Base-by-base conservation (phyloP, 2,113 vertebrate species). In the Caranx ignobilis region DNA sequence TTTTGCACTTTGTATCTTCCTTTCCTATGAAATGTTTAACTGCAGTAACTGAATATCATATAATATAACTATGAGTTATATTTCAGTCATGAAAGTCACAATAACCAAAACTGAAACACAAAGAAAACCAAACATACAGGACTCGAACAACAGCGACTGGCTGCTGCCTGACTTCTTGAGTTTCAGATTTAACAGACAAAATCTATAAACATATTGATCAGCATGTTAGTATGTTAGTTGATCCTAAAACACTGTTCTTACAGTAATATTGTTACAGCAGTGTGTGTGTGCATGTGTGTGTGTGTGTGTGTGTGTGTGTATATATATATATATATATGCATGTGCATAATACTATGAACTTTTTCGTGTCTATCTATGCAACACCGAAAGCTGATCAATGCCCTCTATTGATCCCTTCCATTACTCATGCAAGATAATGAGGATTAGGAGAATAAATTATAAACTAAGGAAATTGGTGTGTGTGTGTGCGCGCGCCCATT, bases 161-260 rank as follows among this genome's bases (percentile, higher is more conserved):
- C 65, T 72, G 34, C 26, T 37, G 34, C 34, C 19, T 8, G 8
- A 66, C 10, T 61, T 75, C 70, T 87, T 35, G 37, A 47, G 66
- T 90, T 85, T 71, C 86, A 63, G 31, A 60, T 71, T 73, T 11
- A 71, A 31, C 71, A 78, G 56, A 83, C 55, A 71, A 70, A 81
- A 87, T 90, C 79, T 39, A 84, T 88, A 60, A 65, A 32, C 12
- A 55, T 75, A 83, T 88, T 59, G 87, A 92, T 89, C 74, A 15
- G 68, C 52, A 60, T 77, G 83, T 79, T 37, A 87, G 41, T 54
- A 60, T 77, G 83, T 79, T 37, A 87, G 41, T 48, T 75, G 81
- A 90, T 74, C 79, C 77, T 66, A 34, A 84, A 68, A 84, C 71
- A 81, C 45, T 73, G 39, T 65, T 62, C 19, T 68, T 57, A 65